These are phyloP conservation scores for Eubasilissa splendida DNA, from an alignment of 2,888 invertebrate genomes.

Conservation along the genomic window DNA sequence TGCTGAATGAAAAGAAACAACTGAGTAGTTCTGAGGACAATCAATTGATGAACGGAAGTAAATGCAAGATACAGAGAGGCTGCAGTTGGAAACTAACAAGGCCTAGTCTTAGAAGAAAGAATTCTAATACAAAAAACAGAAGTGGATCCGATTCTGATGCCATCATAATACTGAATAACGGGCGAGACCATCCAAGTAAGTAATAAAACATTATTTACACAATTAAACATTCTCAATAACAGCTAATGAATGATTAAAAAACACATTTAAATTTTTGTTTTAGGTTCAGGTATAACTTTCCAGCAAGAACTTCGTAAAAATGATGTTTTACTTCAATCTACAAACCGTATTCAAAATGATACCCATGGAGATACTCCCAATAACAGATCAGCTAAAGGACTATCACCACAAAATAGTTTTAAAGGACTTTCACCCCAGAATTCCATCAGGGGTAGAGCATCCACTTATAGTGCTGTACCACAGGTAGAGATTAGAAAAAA, in stretches of 20 bases:
- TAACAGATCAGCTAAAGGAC: slow-evolving; percentile 70
- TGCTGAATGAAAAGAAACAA: slow-evolving; percentile 65
- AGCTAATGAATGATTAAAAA: no score
- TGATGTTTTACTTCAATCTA: slow-evolving; percentile 74
- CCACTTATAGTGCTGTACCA: slow-evolving; percentile 65
- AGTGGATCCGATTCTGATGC: slow-evolving; percentile 75
- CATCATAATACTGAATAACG: slow-evolving; percentile 78
- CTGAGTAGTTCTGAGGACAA: slow-evolving; percentile 59
- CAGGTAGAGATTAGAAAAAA: slow-evolving; percentile 62
- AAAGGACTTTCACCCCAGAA: slow-evolving; percentile 80
- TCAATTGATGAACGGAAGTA: slow-evolving; percentile 62
- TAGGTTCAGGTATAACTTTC: slow-evolving; percentile 63
- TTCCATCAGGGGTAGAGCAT: slow-evolving; percentile 74
- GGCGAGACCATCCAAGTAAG: slow-evolving; percentile 79
- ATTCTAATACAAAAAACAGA: slow-evolving; percentile 67
- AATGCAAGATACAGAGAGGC: slow-evolving; percentile 76
- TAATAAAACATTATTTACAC: slow-evolving; percentile 17
- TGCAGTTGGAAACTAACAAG: slow-evolving; percentile 84
- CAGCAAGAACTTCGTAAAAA: slow-evolving; percentile 69
- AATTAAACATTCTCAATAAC: background rate
- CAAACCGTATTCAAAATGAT: slow-evolving; percentile 82
- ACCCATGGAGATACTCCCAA: slow-evolving; percentile 82
- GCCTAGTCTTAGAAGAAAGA: slow-evolving; percentile 81
- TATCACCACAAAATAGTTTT: slow-evolving; percentile 77
- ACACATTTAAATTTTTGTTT: background rate